phyloP scores from a whole-genome alignment of 2,113 vertebrate genomes.

The Misgurnus mizolepis region DNA sequence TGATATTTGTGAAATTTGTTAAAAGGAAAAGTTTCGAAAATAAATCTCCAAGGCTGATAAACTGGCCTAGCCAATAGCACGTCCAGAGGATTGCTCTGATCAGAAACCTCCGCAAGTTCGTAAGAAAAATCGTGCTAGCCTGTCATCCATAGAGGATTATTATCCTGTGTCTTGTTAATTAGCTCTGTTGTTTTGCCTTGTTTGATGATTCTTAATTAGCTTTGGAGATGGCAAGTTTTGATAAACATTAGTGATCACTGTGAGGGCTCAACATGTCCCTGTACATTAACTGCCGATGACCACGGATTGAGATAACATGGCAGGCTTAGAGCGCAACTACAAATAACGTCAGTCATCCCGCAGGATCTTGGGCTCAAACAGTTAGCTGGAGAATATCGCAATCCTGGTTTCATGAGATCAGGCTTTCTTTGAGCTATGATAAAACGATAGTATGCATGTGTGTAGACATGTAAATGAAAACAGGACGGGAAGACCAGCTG shows the following conservation, averaged over 20 bases:
- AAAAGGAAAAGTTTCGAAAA: too few species aligned
- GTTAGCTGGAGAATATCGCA: conserved; percentile 26
- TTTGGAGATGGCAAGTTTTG: conserved; percentile 47
- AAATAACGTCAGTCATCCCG: conserved; percentile 45
- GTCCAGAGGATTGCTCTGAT: neutral
- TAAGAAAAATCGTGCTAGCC: conserved; percentile 23
- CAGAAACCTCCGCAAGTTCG: conserved; percentile 8
- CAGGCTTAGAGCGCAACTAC: conserved; percentile 39
- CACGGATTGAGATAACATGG: conserved; percentile 38
- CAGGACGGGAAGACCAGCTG: neutral
- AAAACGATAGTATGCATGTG: conserved; percentile 11
- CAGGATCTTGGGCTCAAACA: conserved; percentile 34
- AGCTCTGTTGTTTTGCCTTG: conserved; percentile 55
- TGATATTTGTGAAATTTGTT: too few species aligned
- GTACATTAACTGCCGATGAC: conserved; percentile 54
- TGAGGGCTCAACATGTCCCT: conserved; percentile 53
- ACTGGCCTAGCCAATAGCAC: neutral
- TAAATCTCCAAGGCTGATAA: neutral
- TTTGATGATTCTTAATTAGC: conserved; percentile 66
- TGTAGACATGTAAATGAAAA: conserved; percentile 21
- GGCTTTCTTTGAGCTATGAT: conserved; percentile 36
- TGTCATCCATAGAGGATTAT: conserved; percentile 23
- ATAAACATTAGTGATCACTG: conserved; percentile 60
- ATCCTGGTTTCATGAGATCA: conserved; percentile 30
- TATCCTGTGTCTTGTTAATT: conserved; percentile 48